A percentile compares a stretch with the other conserved stretches of the same genome.
Conservation (phyloP, 53 echinoderm and acorn worm genomes). For the Pentamera pediparva region DNA sequence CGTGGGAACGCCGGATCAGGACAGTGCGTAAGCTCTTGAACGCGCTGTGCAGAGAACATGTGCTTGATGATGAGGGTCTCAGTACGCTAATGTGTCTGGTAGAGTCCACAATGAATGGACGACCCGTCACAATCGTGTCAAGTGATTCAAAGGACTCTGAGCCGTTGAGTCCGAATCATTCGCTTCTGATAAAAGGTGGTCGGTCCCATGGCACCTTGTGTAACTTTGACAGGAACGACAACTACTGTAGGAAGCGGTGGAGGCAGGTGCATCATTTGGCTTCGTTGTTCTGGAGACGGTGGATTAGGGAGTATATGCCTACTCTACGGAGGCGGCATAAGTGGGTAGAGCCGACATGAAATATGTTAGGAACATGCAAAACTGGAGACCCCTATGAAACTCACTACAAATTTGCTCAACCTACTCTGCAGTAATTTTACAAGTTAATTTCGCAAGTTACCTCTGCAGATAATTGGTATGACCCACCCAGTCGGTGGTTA, state of each 20-base stretch:
- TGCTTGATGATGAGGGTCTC: constrained; percentile 30
- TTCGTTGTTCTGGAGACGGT: background rate
- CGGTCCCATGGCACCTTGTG: background rate
- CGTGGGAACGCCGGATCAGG: constrained; percentile 35
- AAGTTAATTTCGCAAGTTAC: too few species aligned
- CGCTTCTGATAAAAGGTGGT: constrained; percentile 12
- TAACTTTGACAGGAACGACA: background rate
- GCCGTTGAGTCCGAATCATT: constrained; percentile 44
- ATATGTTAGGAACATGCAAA: too few species aligned
- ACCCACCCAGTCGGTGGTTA: too few species aligned
- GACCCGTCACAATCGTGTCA: constrained; percentile 34
- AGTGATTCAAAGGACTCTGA: constrained; percentile 26
- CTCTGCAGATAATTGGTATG: too few species aligned
- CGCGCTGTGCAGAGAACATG: constrained; percentile 2
- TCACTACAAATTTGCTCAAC: too few species aligned
- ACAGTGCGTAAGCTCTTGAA: constrained; percentile 18
- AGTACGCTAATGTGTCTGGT: constrained; percentile 43
- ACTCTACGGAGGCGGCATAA: background rate
- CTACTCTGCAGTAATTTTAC: too few species aligned
- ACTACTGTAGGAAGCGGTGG: background rate
- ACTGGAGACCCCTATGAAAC: too few species aligned
- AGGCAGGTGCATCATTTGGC: constrained; percentile 3
- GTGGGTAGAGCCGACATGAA: background rate
- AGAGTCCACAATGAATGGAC: constrained; percentile 34
- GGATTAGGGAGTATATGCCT: constrained; percentile 4